Evolutionary conservation across 2,797 vertebrate species (phyloP), one percentile per base, ranked within the genome.

Genomic region (Acridotheres tristis): DNA sequence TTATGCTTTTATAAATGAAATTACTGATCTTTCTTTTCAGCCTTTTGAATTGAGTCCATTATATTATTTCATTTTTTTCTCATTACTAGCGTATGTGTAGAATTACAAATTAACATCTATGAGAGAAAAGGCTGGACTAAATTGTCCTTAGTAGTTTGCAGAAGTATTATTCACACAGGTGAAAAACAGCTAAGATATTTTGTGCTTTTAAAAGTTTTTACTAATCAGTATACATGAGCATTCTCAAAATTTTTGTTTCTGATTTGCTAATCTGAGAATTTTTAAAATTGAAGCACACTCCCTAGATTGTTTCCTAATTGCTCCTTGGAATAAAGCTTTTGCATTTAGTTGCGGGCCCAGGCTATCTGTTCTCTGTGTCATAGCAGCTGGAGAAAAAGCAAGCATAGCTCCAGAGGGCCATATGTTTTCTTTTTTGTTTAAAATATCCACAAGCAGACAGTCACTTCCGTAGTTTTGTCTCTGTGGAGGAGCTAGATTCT

Each of bases 401-500:
- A 97, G 36, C 36, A 7, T 67, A 80, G 43, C 85, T 94, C 42
- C 84, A 66, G 82, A 88, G 66, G 73, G 91, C 91, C 94, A 92
- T 96, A 76, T 95, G 89, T 96, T 97, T 95, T 92, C 79, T 88
- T 93, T 94, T 96, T 84, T 82, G 69, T 90, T 94, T 93, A 93
- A 95, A 96, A 81, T 86, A 94, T 91, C 85, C 71, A 88, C 45
- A 73, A 67, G 79, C 77, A 94, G 96, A 96, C 91, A 27, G 86
- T 88, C 45, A 51, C 83, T 96, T 97, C 94, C 73, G 10, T 91
- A 92, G 91, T 73, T 91, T 84, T 84, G 88, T 92, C 89, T 96
- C 73, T 0, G 5, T 86, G 48, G 83, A 93, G 91, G 83, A 92
- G 80, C 76, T 76, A 26, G 25, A 69, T 65, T 65, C 59, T 66